A percentile compares a stretch with the other conserved stretches of the same genome.
Evolutionary conservation across 1,140 invertebrate species (phyloP).

Genomic region (Heliothis subflexa): DNA sequence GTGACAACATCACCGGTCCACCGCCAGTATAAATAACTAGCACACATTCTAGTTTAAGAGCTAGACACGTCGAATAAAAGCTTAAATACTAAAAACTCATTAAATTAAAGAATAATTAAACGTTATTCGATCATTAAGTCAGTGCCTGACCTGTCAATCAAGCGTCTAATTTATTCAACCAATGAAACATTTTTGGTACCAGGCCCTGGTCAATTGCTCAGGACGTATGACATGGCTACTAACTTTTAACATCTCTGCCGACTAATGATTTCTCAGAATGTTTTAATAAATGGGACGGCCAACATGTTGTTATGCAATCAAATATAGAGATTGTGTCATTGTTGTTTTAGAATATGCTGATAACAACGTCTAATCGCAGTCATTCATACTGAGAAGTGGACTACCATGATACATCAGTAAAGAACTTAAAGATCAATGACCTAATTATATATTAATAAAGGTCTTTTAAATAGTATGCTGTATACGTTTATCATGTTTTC

Average conservation of each 20-base stretch:
- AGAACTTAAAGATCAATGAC: background rate
- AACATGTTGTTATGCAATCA: constrained; percentile 41
- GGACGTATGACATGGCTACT: background rate
- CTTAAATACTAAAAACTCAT: too few species aligned
- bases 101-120: background rate
- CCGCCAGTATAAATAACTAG: constrained; percentile 17
- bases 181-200: background rate
- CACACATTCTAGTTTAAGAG: constrained; percentile 12
- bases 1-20: constrained; percentile 14
- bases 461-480: too few species aligned
- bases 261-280: constrained; percentile 51
- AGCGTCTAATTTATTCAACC: background rate
- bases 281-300: constrained; percentile 45
- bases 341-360: constrained; percentile 26
- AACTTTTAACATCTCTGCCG: background rate
- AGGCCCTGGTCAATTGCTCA: constrained; percentile 9
- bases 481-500: too few species aligned
- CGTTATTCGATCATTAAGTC: background rate
- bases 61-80: background rate
- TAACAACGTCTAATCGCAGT: background rate
- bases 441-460: background rate
- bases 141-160: constrained; percentile 5
- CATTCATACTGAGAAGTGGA: constrained; percentile 21
- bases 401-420: background rate
- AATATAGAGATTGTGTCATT: constrained; percentile 42